Percentiles rank a stretch among this genome's conserved stretches.
Conservation (phyloP, 2,888 invertebrate species). For the Cantharis rufa region DNA sequence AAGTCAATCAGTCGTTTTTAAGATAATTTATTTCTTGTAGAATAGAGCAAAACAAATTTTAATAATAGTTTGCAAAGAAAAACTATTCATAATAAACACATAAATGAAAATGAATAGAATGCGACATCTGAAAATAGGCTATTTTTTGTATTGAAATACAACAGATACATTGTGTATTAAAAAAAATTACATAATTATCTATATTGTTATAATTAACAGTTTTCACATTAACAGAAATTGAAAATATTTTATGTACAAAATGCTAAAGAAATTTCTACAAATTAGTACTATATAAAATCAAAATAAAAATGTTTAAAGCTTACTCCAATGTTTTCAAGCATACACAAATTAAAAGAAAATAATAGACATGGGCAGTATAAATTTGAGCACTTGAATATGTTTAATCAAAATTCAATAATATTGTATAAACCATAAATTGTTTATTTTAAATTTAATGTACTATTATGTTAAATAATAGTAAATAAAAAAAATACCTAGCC, state of each 20-base stretch:
- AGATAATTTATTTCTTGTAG: too few species aligned
- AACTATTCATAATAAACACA: not conserved
- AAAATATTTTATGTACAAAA: not conserved
- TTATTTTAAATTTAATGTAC: too few species aligned
- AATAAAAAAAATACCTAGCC: not conserved
- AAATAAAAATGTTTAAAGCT: not conserved
- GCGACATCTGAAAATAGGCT: not conserved
- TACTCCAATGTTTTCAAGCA: not conserved
- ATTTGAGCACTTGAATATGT: not conserved
- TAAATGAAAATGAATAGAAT: not conserved
- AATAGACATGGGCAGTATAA: not conserved
- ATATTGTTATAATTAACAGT: constrained; percentile 6
- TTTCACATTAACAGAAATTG: constrained; percentile 1
- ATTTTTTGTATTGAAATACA: constrained; percentile 3
- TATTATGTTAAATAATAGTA: too few species aligned
- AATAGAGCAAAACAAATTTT: too few species aligned
- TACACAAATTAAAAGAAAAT: not conserved
- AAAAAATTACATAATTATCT: constrained; percentile 1
- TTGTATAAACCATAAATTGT: not conserved
- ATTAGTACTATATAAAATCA: not conserved
- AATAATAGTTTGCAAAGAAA: not conserved
- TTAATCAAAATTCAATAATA: not conserved
- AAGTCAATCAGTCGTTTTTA: too few species aligned
- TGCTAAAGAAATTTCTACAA: constrained; percentile 1
- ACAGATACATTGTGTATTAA: constrained; percentile 3